Evolutionary conservation across 1,140 invertebrate species (phyloP), one percentile per base, ranked within the genome.

Genomic region (Cotesia vestalis): DNA sequence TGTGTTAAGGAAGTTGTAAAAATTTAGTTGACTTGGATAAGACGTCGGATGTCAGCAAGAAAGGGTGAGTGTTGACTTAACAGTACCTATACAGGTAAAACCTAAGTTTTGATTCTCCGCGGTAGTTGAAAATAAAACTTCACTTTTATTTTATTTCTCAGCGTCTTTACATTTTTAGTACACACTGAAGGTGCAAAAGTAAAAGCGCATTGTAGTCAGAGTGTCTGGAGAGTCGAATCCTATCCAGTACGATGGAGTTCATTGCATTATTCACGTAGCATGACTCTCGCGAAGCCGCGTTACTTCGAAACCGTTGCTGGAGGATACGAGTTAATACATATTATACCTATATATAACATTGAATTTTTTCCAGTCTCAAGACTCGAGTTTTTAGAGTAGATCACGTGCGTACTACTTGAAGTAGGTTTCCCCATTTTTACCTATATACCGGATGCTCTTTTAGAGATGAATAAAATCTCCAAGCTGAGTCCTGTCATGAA

Each of bases 251-350:
- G 40, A 46, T 46, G 40, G 40, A 71, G 73, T 80, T 78, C 76
- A 79, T 78, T 79, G 78, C 75, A 81, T 81, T 79, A 80, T 81
- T 81, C 72, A 80, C 73, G 76, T 74, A 63, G 63, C 74, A 70
- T 63, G 66, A 61, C 55, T 73, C 61, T 72, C 36, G 64, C 69
- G 38, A 46, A 46, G 40, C 40, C 55, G 59, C 64, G 63, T 67
- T 72, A 57, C 59, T 38, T 46, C 64, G 55, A n/a, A 6, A n/a
- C 0, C 34, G 8, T 14, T 20, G n/a, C 53, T 17, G 2, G 17
- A 9, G n/a, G 5, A 17, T 4, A 57, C 17, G 6, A 3, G 14
- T n/a, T 57, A 14, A 6, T 46, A 46, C 11, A 46, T 46, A 46
- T 46, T 46, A 46, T 46, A 46, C 11, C 6, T 5, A 46, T 46